A percentile compares a stretch with the other conserved stretches of the same genome.
Conservation (phyloP, 2,888 invertebrate genomes). For the Amaurobius ferox region DNA sequence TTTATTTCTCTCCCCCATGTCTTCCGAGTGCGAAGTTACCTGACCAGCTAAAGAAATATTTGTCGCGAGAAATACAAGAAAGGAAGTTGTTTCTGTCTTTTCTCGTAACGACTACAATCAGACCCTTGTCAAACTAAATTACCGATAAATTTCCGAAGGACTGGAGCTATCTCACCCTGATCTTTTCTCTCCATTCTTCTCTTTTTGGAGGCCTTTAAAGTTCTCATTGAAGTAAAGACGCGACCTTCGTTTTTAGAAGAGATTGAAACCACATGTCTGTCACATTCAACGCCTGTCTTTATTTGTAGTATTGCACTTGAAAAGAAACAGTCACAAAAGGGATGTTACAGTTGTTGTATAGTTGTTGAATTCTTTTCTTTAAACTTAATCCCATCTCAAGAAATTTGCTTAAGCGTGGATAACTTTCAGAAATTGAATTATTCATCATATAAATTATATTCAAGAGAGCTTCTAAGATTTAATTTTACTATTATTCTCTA, state of each 20-base stretch:
- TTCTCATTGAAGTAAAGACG: slow-evolving; percentile 42
- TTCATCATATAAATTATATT: too few relatives aligned
- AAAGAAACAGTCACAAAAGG: too few relatives aligned
- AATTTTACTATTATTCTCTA: too few relatives aligned
- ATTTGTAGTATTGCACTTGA: slow-evolving; percentile 30
- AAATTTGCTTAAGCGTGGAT: too few relatives aligned
- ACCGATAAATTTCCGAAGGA: slow-evolving; percentile 57
- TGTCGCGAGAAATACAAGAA: slow-evolving; percentile 49
- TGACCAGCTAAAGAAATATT: slow-evolving; percentile 47
- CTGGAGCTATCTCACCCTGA: slow-evolving; percentile 33
- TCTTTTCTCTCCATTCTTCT: slow-evolving; percentile 11
- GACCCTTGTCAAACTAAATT: slow-evolving; percentile 68
- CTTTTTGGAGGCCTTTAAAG: slow-evolving; percentile 47
- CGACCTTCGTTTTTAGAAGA: slow-evolving; percentile 22
- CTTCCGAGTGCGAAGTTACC: slow-evolving; percentile 31
- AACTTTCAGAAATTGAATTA: too few relatives aligned
- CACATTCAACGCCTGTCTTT: slow-evolving; percentile 29
- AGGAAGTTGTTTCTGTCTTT: slow-evolving; percentile 32
- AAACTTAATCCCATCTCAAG: too few relatives aligned
- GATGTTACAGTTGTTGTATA: too few relatives aligned
- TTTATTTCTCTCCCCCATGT: slow-evolving; percentile 9
- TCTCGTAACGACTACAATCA: slow-evolving; percentile 64
- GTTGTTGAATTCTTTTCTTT: too few relatives aligned
- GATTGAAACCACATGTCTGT: slow-evolving; percentile 48
- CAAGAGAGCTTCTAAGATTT: too few relatives aligned